Percentiles rank a stretch among this genome's conserved stretches.
Evolutionary conservation across 2,888 invertebrate species (phyloP).

Genomic region (Coleophora flavipennella): DNA sequence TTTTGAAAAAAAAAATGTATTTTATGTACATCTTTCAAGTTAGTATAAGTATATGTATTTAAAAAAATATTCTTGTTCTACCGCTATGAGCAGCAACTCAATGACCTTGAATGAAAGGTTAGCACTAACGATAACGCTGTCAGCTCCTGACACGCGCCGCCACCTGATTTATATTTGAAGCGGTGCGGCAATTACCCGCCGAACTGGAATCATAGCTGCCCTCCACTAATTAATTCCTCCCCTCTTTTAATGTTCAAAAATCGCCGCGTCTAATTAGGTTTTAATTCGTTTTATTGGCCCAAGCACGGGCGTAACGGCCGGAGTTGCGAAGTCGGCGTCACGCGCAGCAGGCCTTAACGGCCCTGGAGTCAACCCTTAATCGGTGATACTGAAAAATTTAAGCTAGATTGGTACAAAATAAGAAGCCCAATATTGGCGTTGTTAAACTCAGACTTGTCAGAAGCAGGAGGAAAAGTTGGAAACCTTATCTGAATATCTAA

Average conservation of each 20-base stretch:
- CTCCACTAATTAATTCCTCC: conserved; percentile 67
- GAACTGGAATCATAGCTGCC: conserved; percentile 64
- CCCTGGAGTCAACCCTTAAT: conserved; percentile 1
- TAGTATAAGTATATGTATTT: too few relatives aligned
- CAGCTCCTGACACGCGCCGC: conserved; percentile 16
- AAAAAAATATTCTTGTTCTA: too few relatives aligned
- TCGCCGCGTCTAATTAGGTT: conserved; percentile 69
- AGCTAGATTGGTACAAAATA: too few relatives aligned
- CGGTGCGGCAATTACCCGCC: conserved; percentile 55
- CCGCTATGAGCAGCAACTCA: too few relatives aligned
- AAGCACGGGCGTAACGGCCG: conserved; percentile 58
- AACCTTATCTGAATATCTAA: too few relatives aligned
- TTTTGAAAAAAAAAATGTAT: too few relatives aligned
- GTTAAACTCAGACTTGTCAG: too few relatives aligned
- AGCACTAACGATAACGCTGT: too few relatives aligned
- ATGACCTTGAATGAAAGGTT: too few relatives aligned
- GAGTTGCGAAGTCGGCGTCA: conserved; percentile 27
- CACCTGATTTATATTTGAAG: conserved; percentile 46
- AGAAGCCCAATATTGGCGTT: too few relatives aligned
- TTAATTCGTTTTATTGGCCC: conserved; percentile 70
- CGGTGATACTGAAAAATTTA: conserved; percentile 1
- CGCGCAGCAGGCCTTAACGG: conserved; percentile 7
- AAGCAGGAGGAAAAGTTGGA: too few relatives aligned
- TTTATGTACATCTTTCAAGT: too few relatives aligned
- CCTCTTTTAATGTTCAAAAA: conserved; percentile 72